Evolutionary conservation across 2,888 invertebrate genomes (phyloP), one percentile per base, ranked within the genome.

Genomic region (Amphipoea lucens): DNA sequence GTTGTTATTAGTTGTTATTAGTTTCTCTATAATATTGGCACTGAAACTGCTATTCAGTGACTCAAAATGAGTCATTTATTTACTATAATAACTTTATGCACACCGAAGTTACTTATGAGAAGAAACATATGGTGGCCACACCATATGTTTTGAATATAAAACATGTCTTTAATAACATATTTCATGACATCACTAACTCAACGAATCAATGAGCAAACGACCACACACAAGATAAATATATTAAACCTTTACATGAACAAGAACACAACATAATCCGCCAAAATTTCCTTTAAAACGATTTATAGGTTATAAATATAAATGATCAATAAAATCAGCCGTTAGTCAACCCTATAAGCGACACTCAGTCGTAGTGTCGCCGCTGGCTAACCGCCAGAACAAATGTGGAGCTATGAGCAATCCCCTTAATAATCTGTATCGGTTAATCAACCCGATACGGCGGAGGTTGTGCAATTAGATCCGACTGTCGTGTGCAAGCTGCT

Each of bases 341-440:
- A 66, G 84, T 36, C 90, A 89, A 68, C 89, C 90, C 89, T 89
- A 78, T 51, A 57, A 67, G 76, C 79, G 82, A 87, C 87, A 90
- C 91, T 90, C 89, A 78, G 88, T 80, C 89, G 82, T 83, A 82
- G 89, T 92, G 92, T 92, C 92, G 90, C 91, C 90, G 90, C 93
- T 96, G 96, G 96, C 94, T 76, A 60, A 4, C 20, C 85, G 96
- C 96, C 96, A 96, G 93, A 91, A 92, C 94, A 92, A 95, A 95
- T 94, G 92, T 91, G 93, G 93, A 92, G 92, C 94, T 94, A 93
- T 95, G 94, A 95, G 94, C 95, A 94, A 96, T 94, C 92, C 94
- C 89, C 94, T 93, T 95, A 95, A 96, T 95, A 95, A 95, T 93
- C 92, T 94, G 93, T 93, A 95, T 94, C 95, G 96, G 96, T 95